Evolutionary conservation across 2,888 invertebrate genomes (phyloP).

Genomic region (Zygaena filipendulae): DNA sequence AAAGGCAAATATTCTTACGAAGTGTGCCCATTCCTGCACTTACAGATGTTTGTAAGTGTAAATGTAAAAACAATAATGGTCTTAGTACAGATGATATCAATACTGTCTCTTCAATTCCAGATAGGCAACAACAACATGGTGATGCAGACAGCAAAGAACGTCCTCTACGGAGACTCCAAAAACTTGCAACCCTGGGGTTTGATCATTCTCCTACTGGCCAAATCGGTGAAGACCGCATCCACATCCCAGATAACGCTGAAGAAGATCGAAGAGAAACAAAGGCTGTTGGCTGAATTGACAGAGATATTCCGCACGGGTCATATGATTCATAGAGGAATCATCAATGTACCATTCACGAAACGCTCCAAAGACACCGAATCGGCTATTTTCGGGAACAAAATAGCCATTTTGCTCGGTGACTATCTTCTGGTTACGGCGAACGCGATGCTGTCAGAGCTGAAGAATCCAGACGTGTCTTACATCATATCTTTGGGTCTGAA

Average conservation of each 20-base stretch:
- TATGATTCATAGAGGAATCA: slow-evolving; percentile 77
- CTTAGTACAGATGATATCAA: too few species aligned
- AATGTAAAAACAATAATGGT: too few species aligned
- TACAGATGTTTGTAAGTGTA: too few species aligned
- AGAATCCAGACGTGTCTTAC: slow-evolving; percentile 79
- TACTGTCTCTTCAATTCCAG: too few species aligned
- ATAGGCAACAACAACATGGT: slow-evolving; percentile 89
- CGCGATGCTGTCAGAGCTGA: slow-evolving; percentile 80
- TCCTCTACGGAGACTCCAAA: slow-evolving; percentile 84
- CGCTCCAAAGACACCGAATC: slow-evolving; percentile 72
- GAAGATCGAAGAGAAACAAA: slow-evolving; percentile 63
- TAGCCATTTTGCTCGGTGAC: slow-evolving; percentile 86
- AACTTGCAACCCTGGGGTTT: slow-evolving; percentile 89
- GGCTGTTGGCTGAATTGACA: slow-evolving; percentile 72
- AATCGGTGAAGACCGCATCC: slow-evolving; percentile 73
- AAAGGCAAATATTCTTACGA: too few species aligned
- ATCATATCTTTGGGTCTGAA: slow-evolving; percentile 83
- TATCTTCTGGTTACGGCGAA: slow-evolving; percentile 86
- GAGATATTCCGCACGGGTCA: slow-evolving; percentile 91
- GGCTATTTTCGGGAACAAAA: slow-evolving; percentile 89
- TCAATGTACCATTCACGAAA: slow-evolving; percentile 59
- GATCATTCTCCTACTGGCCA: slow-evolving; percentile 83
- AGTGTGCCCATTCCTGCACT: too few species aligned
- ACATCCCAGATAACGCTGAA: slow-evolving; percentile 70
- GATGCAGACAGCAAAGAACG: slow-evolving; percentile 84